Base-by-base conservation (phyloP, 53 echinoderm and acorn worm genomes). In the Pentamera pediparva region DNA sequence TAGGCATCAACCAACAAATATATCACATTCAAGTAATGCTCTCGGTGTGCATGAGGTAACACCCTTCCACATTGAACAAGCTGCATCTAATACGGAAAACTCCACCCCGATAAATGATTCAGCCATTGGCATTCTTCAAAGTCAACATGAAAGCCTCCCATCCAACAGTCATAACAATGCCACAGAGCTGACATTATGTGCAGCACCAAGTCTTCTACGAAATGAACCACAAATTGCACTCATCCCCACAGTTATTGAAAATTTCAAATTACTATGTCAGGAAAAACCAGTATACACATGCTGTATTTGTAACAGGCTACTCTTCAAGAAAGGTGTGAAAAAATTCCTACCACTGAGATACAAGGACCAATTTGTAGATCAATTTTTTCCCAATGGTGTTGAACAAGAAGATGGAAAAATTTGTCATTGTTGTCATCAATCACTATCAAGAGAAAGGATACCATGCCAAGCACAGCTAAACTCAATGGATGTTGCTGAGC, bases 381-480 rank as follows among this genome's bases (percentile, higher is more conserved):
- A 50, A 22, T 4, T 50, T 50, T 50, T 50, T 22, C 50, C 22
- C 18, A 50, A 51, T 51, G 51, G 10, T 25, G 18, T 6, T 22
- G 22, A n/a, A 50, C 3, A 50, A 50, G 22, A 22, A 19, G 50
- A 50, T 50, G 22, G 15, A 50, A 15, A 30, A 7, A 70, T 48
- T 35, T 75, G 75, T 35, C 27, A 30, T 28, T 35, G 24, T 2
- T 48, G 41, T 56, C 18, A 57, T 10, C 5, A 59, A 10, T 33
- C 30, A 28, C 24, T 75, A 29, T 1, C 39, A 7, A 37, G 39
- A 58, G 26, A 29, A 26, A 37, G 15, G 32, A 25, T 76, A 0
- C 82, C 76, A 52, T 50, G 35, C 5, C 75, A 82, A 65, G 76
- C 82, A 32, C 30, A 55, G 5, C 35, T n/a, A 8, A 82, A 82